phyloP scores from a whole-genome alignment of 2,113 vertebrate species.

The Catagonus wagneri region DNA sequence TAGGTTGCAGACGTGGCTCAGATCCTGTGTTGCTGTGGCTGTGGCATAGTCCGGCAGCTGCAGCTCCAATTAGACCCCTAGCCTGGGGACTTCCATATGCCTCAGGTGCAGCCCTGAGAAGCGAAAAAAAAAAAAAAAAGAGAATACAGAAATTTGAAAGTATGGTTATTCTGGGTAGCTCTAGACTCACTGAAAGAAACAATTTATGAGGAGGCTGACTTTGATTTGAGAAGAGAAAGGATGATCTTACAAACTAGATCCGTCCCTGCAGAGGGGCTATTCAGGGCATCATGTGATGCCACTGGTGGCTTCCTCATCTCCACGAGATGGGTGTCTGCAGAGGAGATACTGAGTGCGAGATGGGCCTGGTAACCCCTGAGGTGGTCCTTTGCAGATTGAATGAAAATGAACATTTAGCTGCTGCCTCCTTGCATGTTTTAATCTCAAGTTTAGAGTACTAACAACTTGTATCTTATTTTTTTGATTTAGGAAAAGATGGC shows the following conservation, averaged over 20 bases:
- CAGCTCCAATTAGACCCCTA: too few species aligned
- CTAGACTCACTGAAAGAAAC: neutral
- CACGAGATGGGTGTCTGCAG: neutral
- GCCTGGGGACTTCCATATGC: too few species aligned
- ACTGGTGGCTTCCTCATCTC: rapidly evolving
- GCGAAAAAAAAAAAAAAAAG: neutral
- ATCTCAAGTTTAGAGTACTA: conserved; percentile 65
- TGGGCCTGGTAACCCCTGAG: neutral
- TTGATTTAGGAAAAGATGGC: conserved; percentile 94
- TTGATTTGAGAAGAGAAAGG: neutral
- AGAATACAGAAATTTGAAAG: conserved; percentile 6
- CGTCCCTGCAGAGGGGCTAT: neutral
- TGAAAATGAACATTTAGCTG: neutral
- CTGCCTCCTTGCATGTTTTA: neutral
- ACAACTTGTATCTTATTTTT: conserved; percentile 76
- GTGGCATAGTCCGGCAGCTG: too few species aligned
- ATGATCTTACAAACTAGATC: neutral
- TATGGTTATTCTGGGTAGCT: neutral
- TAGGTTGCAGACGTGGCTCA: too few species aligned
- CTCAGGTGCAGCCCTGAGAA: too few species aligned
- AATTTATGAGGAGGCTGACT: neutral
- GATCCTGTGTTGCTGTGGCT: too few species aligned
- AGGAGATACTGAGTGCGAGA: neutral
- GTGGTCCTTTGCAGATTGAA: neutral
- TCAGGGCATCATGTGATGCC: neutral